Conservation (phyloP, 2,888 invertebrate genomes). For the Pachydiplax longipennis region DNA sequence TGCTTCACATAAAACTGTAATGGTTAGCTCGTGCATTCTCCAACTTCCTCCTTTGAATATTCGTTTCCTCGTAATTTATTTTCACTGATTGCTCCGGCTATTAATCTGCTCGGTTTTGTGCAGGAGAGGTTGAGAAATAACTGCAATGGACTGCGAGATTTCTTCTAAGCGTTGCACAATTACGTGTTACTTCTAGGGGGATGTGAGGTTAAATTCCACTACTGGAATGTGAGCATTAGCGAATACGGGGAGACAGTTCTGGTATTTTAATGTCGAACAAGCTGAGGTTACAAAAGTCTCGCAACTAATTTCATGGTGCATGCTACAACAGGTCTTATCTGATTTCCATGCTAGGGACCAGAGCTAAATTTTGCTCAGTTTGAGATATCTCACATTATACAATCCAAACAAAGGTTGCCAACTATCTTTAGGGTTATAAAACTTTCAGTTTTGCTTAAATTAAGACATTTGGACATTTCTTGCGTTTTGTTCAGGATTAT, state of each 20-base stretch:
- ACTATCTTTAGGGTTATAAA: no score
- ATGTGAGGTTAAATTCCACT: background rate
- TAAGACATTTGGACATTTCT: no score
- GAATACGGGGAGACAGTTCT: background rate
- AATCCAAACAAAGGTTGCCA: no score
- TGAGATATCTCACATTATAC: no score
- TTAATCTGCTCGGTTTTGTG: background rate
- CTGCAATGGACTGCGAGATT: background rate
- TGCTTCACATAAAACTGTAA: background rate
- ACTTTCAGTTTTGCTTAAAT: no score
- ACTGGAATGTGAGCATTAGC: background rate
- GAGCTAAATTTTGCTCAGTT: no score
- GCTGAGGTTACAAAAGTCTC: no score
- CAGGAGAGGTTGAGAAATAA: background rate
- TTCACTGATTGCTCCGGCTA: background rate
- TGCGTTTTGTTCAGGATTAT: no score
- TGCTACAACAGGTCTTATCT: no score
- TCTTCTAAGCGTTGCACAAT: background rate
- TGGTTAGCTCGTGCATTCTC: background rate
- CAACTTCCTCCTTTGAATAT: constrained; percentile 7
- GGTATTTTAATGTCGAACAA: background rate
- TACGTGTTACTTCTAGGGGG: background rate
- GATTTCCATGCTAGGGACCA: no score
- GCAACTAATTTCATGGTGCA: no score
- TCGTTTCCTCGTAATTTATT: constrained; percentile 9